phyloP scores from a whole-genome alignment of 2,113 vertebrate species.

The Salvelinus alpinus region DNA sequence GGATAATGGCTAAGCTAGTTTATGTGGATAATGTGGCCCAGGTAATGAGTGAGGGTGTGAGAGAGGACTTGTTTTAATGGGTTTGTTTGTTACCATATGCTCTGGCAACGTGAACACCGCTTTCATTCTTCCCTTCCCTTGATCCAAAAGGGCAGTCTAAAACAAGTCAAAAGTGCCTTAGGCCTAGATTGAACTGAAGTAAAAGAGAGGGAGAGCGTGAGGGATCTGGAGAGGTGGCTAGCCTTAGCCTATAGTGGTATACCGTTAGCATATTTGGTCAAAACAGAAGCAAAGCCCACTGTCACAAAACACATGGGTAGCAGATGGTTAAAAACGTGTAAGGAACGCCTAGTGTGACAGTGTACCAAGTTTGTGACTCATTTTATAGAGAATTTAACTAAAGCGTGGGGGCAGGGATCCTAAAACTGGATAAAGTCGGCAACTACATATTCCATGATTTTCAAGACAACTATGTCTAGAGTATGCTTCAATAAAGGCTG shows the following conservation, averaged over 20 bases:
- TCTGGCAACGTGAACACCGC: not conserved
- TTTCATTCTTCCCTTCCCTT: not conserved
- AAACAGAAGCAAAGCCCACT: not conserved
- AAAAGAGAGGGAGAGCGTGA: not conserved
- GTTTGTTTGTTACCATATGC: not conserved
- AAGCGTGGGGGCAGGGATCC: not conserved
- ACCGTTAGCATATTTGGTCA: conserved; percentile 19
- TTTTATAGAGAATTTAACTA: not conserved
- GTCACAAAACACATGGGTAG: not conserved
- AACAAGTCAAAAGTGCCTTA: not conserved
- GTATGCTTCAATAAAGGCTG: not conserved
- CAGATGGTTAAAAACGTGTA: not conserved
- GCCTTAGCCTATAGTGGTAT: conserved; percentile 24
- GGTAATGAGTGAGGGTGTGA: not conserved
- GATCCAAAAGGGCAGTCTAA: not conserved
- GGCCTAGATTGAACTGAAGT: not conserved
- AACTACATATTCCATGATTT: not conserved
- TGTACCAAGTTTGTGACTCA: not conserved
- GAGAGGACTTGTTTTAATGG: not conserved
- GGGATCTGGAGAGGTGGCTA: not conserved
- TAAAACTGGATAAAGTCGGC: not conserved
- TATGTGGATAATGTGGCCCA: not conserved
- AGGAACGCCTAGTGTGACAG: not conserved
- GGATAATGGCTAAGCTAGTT: not conserved
- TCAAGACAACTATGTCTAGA: not conserved